These are phyloP conservation scores for Drosophila serrata DNA, from an alignment of 1,140 invertebrate species.

Conservation along the genomic window DNA sequence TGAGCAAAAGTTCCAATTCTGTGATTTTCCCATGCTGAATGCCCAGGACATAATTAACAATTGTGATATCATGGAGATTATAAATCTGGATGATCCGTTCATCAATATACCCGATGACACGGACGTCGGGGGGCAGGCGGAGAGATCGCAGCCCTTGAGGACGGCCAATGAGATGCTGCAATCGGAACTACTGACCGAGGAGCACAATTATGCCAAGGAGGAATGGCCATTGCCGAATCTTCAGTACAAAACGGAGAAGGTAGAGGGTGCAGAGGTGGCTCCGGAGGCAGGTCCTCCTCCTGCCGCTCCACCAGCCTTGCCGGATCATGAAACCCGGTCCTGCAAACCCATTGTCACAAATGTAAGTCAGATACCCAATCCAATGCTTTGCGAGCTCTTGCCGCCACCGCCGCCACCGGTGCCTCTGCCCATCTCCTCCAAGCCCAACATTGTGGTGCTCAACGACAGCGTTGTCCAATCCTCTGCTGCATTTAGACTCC, in stretches of 20 bases:
- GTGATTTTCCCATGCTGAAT: slow-evolving; percentile 79
- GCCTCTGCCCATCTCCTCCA: slow-evolving; percentile 16
- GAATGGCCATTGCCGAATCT: slow-evolving; percentile 64
- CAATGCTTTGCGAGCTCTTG: slow-evolving; percentile 57
- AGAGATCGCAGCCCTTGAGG: slow-evolving; percentile 8
- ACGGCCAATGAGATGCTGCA: slow-evolving; percentile 69
- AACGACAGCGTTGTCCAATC: slow-evolving; percentile 83
- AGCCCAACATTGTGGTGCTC: slow-evolving; percentile 81
- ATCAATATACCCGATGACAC: slow-evolving; percentile 81
- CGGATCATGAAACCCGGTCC: slow-evolving; percentile 53
- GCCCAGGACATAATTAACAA: slow-evolving; percentile 83
- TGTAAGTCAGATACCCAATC: slow-evolving; percentile 72
- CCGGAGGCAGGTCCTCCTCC: background rate
- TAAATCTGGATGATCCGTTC: slow-evolving; percentile 81
- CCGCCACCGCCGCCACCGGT: slow-evolving; percentile 21
- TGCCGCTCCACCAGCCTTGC: background rate
- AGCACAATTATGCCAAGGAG: slow-evolving; percentile 82
- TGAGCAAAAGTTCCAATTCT: slow-evolving; percentile 81
- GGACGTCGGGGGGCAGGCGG: slow-evolving; percentile 51
- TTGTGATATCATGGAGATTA: slow-evolving; percentile 85
- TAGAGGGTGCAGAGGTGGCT: slow-evolving; percentile 41
- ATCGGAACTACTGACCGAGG: slow-evolving; percentile 70
- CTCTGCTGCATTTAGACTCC: slow-evolving; percentile 67
- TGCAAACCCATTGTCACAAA: slow-evolving; percentile 80
- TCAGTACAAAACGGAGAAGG: slow-evolving; percentile 78